Percentiles rank a stretch among this genome's conserved stretches.
Conservation (phyloP, 2,113 vertebrate species). For the Felis catus region F.catus_Fca126_mat1.0 CM031414.1:76792001-76792500, state of each 20-base stretch:
- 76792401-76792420: conserved; percentile 9
- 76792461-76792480: conserved; percentile 54
- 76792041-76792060: not conserved
- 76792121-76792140: not conserved
- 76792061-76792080: not conserved
- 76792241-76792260: not conserved
- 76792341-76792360: conserved; percentile 32
- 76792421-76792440: conserved; percentile 49
- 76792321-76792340: conserved; percentile 43
- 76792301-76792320: conserved; percentile 52
- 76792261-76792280: not conserved
- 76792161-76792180: not conserved
- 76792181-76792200: not conserved
- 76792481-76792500: conserved; percentile 67
- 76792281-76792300: not conserved
- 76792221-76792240: not conserved
- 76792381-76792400: not conserved
- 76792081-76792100: not conserved
- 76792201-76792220: not conserved
- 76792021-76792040: not conserved
- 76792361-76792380: conserved; percentile 51
- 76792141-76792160: not conserved
- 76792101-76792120: not conserved
- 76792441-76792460: conserved; percentile 61
- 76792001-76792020: not conserved